phyloP scores from a whole-genome alignment of 2,113 vertebrate genomes.

The Mus spicilegus region DNA sequence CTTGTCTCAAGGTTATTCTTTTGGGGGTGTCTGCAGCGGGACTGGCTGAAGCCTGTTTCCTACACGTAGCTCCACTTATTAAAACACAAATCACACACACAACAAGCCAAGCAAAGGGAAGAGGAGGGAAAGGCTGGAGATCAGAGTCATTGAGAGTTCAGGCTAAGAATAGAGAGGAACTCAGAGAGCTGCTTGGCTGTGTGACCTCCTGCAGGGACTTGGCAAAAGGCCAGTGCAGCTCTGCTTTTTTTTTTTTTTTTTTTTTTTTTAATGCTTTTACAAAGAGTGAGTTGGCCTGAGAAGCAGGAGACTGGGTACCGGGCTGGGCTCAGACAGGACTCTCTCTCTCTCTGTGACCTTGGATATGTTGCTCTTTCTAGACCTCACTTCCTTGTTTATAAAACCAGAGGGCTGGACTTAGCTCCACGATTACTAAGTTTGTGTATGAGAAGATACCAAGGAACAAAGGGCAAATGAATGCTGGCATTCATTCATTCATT shows the following conservation, averaged over 20 bases:
- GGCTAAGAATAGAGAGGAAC: conserved; percentile 87
- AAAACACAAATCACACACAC: conserved; percentile 79
- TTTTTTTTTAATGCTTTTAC: conserved; percentile 64
- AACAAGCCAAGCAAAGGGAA: conserved; percentile 56
- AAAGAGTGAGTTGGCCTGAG: neutral
- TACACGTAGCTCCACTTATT: conserved; percentile 83
- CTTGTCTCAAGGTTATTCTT: conserved; percentile 67
- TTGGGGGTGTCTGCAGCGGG: conserved; percentile 66
- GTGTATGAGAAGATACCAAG: neutral
- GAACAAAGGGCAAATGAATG: neutral
- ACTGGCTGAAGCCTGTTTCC: conserved; percentile 75
- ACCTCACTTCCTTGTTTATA: neutral
- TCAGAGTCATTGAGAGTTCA: conserved; percentile 87
- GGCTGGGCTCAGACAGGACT: neutral
- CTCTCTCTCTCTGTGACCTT: neutral
- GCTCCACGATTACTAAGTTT: neutral
- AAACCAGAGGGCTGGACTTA: neutral
- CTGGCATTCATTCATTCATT: neutral
- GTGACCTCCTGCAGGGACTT: conserved; percentile 72
- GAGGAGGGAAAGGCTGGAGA: conserved; percentile 39
- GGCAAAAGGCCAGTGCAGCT: conserved; percentile 69
- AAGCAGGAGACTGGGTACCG: conserved; percentile 9
- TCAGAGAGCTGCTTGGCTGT: conserved; percentile 84
- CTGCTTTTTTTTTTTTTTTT: conserved; percentile 66
- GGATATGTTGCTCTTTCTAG: neutral